Percentiles rank a stretch among this genome's conserved stretches.
phyloP scores from a whole-genome alignment of 2,113 vertebrate species.

The Noctilio leporinus region DNA sequence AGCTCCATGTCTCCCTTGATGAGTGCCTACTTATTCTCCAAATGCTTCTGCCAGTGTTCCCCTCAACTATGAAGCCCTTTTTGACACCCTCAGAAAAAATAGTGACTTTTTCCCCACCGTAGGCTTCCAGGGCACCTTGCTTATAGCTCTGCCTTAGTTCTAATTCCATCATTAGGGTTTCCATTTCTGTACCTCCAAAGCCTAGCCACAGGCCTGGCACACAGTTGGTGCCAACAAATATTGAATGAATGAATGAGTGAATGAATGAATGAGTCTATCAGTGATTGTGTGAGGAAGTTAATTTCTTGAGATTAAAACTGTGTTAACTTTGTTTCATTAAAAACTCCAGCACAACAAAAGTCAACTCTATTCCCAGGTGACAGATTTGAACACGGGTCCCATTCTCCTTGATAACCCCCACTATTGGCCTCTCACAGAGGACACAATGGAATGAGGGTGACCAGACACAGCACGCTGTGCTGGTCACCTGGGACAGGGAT shows the following conservation, averaged over 20 bases:
- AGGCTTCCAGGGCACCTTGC: neutral
- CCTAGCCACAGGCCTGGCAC: neutral
- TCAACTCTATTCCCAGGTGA: neutral
- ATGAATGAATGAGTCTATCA: neutral
- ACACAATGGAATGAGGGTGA: no score
- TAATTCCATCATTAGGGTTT: neutral
- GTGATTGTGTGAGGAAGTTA: neutral
- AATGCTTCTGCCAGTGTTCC: no score
- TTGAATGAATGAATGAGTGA: neutral
- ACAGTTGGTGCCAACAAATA: neutral
- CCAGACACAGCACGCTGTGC: neutral
- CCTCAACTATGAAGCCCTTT: neutral
- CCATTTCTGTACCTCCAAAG: neutral
- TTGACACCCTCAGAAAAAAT: neutral
- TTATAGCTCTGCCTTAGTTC: neutral
- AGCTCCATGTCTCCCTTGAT: neutral
- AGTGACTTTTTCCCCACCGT: neutral
- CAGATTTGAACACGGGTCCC: neutral
- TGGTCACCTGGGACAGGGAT: neutral
- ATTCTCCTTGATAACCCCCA: neutral
- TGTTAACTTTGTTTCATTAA: neutral
- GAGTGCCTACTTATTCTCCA: neutral
- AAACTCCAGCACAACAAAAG: neutral
- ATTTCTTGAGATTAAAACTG: neutral
- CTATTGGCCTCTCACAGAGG: neutral